Percentiles rank a stretch among this genome's conserved stretches.
phyloP scores from a whole-genome alignment of 1,140 invertebrate species.

The Diorhabda elongata region DNA sequence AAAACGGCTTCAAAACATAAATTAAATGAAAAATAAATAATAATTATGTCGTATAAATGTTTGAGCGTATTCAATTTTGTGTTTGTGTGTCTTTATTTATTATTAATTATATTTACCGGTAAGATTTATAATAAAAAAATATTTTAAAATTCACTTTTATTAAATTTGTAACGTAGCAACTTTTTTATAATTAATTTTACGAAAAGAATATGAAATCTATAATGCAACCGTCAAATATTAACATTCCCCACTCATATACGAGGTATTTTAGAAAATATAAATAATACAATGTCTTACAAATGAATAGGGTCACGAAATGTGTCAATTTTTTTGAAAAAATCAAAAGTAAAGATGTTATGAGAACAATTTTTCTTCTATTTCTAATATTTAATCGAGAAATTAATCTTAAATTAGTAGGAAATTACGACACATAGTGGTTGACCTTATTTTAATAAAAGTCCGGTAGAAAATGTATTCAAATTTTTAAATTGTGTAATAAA shows the following conservation, averaged over 20 bases:
- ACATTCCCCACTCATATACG: too few species aligned
- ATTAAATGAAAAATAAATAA: not conserved
- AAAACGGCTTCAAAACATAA: not conserved
- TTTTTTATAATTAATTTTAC: too few species aligned
- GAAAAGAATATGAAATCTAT: too few species aligned
- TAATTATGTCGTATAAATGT: not conserved
- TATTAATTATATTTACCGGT: slow-evolving; percentile 29
- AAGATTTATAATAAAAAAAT: slow-evolving; percentile 1
- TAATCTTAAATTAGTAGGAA: not conserved
- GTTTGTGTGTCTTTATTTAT: slow-evolving; percentile 27
- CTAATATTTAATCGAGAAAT: not conserved
- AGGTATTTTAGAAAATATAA: too few species aligned
- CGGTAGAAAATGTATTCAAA: not conserved
- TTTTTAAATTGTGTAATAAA: slow-evolving; percentile 6
- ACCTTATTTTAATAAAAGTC: not conserved
- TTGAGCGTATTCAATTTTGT: slow-evolving; percentile 24
- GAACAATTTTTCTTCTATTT: not conserved
- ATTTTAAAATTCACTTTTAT: too few species aligned
- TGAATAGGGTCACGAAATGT: too few species aligned
- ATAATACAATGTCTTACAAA: too few species aligned
- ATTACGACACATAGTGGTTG: not conserved
- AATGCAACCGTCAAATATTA: too few species aligned
- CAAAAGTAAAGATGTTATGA: too few species aligned
- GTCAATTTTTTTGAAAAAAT: too few species aligned
- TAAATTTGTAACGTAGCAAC: too few species aligned